Base-by-base conservation (phyloP, 2,888 invertebrate species). In the Bellardia bayeri region DNA sequence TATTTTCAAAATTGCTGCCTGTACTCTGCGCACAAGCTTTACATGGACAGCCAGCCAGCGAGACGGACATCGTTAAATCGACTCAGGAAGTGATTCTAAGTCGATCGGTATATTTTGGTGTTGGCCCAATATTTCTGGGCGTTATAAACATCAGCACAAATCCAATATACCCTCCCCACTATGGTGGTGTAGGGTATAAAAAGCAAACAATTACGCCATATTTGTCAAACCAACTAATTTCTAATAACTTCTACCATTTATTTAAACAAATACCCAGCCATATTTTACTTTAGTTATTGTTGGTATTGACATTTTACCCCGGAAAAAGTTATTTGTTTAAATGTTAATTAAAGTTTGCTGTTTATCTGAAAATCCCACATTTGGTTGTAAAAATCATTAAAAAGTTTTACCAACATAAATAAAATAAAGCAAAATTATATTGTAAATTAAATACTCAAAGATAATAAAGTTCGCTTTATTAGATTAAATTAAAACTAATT, bases 321-420 rank as follows among this genome's bases (percentile, higher is more conserved):
- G 11, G 23, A 61, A 33, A 14, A 33, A 61, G 33, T 11, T 11
- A 7, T 45, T 45, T 45, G 33, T 33, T 33, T 14, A 7, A 33
- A 33, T 45, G 4, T 45, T 66, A 68, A 49, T 68, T 49, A 68
- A 68, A 68, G 1, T 45, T 68, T 45, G 66, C 49, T 68, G 0
- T 61, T n/a, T 37, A 37, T 68, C 37, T 23, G 11, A 14, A 68
- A 68, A 45, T 45, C 13, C 66, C 42, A 30, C 45, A 68, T 40
- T 16, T 16, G 40, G 40, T 64, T n/a, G 42, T 42, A 37, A n/a
- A 61, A 61, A 37, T 33, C 37, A 33, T 33, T 37, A 61, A 45
- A 40, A 45, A 68, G 66, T 45, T 68, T 13, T 23, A 7, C 11
- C 66, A 68, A 68, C 45, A 68, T 61, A 68, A 68, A 68, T 68